Conservation (phyloP, 1,140 invertebrate genomes). For the Drosophila erecta region DNA sequence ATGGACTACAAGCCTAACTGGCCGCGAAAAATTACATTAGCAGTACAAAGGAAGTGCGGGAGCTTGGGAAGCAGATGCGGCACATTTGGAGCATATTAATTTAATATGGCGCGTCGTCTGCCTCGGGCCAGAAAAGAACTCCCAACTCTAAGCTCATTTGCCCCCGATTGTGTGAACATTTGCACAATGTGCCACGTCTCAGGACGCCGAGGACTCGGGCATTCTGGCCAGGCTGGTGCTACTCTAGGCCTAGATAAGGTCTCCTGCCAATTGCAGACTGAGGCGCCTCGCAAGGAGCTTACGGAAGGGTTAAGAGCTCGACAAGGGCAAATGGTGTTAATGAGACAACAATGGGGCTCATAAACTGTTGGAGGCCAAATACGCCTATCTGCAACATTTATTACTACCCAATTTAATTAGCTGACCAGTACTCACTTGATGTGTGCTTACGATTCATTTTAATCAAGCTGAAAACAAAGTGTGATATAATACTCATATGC, state of each 20-base stretch:
- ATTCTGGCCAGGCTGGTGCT: slow-evolving; percentile 4
- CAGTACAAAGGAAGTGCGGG: slow-evolving; percentile 5
- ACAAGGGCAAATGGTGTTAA: slow-evolving; percentile 29
- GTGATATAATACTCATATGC: not conserved
- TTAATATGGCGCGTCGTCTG: slow-evolving; percentile 47
- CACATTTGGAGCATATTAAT: slow-evolving; percentile 61
- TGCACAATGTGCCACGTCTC: slow-evolving; percentile 45
- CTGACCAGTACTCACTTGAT: too few relatives aligned
- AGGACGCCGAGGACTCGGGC: not conserved
- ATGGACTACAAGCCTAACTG: slow-evolving; percentile 40
- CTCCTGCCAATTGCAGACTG: slow-evolving; percentile 5
- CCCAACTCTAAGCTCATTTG: slow-evolving; percentile 58
- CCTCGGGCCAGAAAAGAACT: slow-evolving; percentile 16
- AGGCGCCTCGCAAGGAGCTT: slow-evolving; percentile 2
- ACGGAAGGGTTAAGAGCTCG: slow-evolving; percentile 45
- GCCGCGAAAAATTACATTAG: slow-evolving; percentile 60
- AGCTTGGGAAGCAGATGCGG: slow-evolving; percentile 14
- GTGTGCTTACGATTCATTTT: too few relatives aligned
- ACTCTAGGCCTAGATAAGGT: slow-evolving; percentile 41
- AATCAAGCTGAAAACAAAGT: too few relatives aligned
- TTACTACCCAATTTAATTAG: too few relatives aligned
- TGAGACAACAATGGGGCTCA: slow-evolving; percentile 1
- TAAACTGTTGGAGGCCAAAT: not conserved
- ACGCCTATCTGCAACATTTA: not conserved
- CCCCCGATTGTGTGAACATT: slow-evolving; percentile 63